These are phyloP conservation scores for Willowsia nigromaculata DNA, from an alignment of 2,888 invertebrate genomes.

Conservation along the genomic window DNA sequence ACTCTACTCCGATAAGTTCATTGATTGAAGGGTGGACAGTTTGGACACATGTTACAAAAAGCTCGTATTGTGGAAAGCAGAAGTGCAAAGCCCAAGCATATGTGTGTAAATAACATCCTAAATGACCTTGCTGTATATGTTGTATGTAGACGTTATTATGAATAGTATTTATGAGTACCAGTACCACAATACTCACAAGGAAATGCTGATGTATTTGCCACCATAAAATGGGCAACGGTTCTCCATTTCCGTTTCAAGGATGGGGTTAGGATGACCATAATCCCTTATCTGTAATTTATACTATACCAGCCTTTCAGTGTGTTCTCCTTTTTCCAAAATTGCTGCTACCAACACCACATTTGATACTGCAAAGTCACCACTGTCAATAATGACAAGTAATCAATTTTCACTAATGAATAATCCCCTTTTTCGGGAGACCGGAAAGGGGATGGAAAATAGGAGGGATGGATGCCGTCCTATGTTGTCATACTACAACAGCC, in stretches of 20 bases:
- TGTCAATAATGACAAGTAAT: conserved; percentile 33
- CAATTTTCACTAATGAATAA: conserved; percentile 20
- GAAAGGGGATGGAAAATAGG: neutral
- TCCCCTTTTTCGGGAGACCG: neutral
- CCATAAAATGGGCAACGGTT: neutral
- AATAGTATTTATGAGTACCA: no score
- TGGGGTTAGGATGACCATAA: conserved; percentile 4
- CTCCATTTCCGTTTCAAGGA: neutral
- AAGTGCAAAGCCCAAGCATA: no score
- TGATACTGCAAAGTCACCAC: neutral
- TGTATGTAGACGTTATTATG: no score
- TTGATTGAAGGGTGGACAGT: neutral
- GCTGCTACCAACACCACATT: neutral
- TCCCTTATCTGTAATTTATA: conserved; percentile 1
- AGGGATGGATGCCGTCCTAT: neutral
- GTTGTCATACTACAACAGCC: neutral
- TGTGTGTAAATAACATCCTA: no score
- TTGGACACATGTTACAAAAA: no score
- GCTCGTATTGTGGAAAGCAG: no score
- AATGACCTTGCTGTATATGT: no score
- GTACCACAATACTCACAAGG: no score
- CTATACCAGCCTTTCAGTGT: neutral
- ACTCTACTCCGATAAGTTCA: neutral
- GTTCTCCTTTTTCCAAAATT: neutral
- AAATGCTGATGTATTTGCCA: neutral